Evolutionary conservation across 2,113 vertebrate species (phyloP), one percentile per base, ranked within the genome.

Genomic region (Stomatorhinus ivindoensis): DNA sequence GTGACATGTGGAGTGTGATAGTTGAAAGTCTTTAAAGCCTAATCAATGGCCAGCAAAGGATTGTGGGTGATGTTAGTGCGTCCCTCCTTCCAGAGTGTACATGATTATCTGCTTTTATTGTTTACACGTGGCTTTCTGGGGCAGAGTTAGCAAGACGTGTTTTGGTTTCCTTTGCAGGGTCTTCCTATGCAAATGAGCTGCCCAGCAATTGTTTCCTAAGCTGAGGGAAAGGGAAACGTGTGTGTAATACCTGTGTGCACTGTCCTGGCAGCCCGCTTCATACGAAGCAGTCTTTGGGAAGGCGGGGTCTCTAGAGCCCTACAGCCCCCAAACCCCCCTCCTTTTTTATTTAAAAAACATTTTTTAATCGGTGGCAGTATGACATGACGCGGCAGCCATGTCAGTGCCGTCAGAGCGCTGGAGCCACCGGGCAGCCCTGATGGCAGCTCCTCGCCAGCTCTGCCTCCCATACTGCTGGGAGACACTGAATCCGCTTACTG

Each of bases 141-240:
- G 53, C 46, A 24, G 44, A 73, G 86, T 88, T 53, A 11, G 51
- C 47, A 87, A 73, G 24, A 85, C 90, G 89, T 89, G 89, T 35
- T 44, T 89, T 53, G 69, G 27, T 87, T 89, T 91, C 44, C 21
- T 90, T 19, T 48, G 9, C n/a, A 8, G 24, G 21, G 47, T 47
- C 24, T 48, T 85, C 21, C 69, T 76, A 76, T 76, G 69, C 35
- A 42, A 76, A 35, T 76, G 69, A 76, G 35, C 69, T 76, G 13
- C 35, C 1, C 35, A 15, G 9, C 61, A 10, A 3, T 69, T 31
- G 46, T 13, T 27, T 50, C 3, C 24, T 51, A 42, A 50, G 44
- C 44, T 31, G 27, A 53, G 50, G 53, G 3, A 46, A 24, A 53
- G 39, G 21, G 27, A 80, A 21, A 65, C 2, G 21, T 58, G 53